Base-by-base conservation (phyloP, 2,113 vertebrate species). In the Synodontis membranacea region DNA sequence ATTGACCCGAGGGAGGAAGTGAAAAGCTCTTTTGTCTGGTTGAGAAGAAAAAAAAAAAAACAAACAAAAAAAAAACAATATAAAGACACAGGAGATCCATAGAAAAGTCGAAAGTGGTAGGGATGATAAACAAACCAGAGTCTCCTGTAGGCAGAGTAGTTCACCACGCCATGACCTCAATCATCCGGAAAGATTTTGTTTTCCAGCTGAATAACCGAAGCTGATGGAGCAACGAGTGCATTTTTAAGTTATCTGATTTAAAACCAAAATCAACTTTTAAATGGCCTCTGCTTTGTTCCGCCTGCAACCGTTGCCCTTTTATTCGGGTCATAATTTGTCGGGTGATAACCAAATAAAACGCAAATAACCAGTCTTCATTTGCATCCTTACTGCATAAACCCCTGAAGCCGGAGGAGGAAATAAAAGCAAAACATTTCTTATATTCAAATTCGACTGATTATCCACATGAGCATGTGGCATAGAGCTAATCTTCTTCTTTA, bases 331-430 rank as follows among this genome's bases (percentile, higher is more conserved):
- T 48, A 11, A 17, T 23, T 42, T 48, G 72, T 60, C n/a, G 10
- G 44, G 39, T n/a, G 80, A 85, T 39, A 79, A 23, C 34, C 31
- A 83, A 83, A 50, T 39, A 31, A 70, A 2, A 86, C 52, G 46
- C 72, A 88, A 82, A 88, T 19, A 80, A 5, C 11, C 39, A n/a
- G 28, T 31, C 15, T 60, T 19, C 0, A 85, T 85, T 86, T 86
- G 79, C 68, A 82, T 58, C 17, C 39, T 8, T 48, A 48, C 3
- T 39, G 34, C 17, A 39, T 70, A 48, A 76, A 0, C 44, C 44
- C 12, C 25, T 48, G 14, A 76, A 48, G 28, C 28, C 17, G 44
- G 19, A 70, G 6, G n/a, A 39, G 31, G 25, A 42, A 0, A 19
- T 48, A 76, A 48, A 76, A 56, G 50, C 50, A 28, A 48, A 39